These are phyloP conservation scores for Horisme vitalbata DNA, from an alignment of 2,888 invertebrate genomes.

Conservation along the genomic window DNA sequence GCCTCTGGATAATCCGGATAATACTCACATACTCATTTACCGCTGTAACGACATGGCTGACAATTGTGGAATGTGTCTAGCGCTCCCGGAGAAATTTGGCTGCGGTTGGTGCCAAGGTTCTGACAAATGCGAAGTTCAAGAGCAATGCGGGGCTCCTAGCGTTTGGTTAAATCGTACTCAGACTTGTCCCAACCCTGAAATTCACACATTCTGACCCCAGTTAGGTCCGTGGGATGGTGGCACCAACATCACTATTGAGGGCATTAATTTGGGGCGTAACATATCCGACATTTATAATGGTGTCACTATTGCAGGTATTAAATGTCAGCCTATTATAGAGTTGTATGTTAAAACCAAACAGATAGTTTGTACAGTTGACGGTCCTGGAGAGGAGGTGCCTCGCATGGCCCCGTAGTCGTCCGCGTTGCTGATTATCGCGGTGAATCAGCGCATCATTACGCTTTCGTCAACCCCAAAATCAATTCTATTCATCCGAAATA, in stretches of 20 bases:
- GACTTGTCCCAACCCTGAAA: slow-evolving; percentile 97
- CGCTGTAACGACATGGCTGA: slow-evolving; percentile 98
- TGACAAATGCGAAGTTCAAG: slow-evolving; percentile 94
- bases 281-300: slow-evolving; percentile 96
- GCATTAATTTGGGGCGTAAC: slow-evolving; percentile 96
- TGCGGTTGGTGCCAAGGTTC: slow-evolving; percentile 99
- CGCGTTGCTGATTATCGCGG: slow-evolving; percentile 95
- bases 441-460: slow-evolving; percentile 91
- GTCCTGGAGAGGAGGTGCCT: slow-evolving; percentile 90
- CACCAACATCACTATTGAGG: slow-evolving; percentile 96
- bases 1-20: slow-evolving; percentile 97
- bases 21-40: slow-evolving; percentile 96
- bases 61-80: slow-evolving; percentile 98
- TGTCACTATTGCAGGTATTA: slow-evolving; percentile 95
- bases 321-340: too few species aligned
- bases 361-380: slow-evolving; percentile 96
- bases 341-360: slow-evolving; percentile 95
- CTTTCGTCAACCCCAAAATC: slow-evolving; percentile 95
- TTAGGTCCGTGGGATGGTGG: slow-evolving; percentile 98
- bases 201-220: slow-evolving; percentile 92
- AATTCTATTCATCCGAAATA: slow-evolving; percentile 92
- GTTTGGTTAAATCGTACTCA: slow-evolving; percentile 96
- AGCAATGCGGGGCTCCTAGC: slow-evolving; percentile 90
- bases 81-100: slow-evolving; percentile 93
- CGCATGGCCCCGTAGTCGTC: slow-evolving; percentile 94